Evolutionary conservation across 2,888 invertebrate species (phyloP), one percentile per base, ranked within the genome.

Genomic region (Timandra comae): DNA sequence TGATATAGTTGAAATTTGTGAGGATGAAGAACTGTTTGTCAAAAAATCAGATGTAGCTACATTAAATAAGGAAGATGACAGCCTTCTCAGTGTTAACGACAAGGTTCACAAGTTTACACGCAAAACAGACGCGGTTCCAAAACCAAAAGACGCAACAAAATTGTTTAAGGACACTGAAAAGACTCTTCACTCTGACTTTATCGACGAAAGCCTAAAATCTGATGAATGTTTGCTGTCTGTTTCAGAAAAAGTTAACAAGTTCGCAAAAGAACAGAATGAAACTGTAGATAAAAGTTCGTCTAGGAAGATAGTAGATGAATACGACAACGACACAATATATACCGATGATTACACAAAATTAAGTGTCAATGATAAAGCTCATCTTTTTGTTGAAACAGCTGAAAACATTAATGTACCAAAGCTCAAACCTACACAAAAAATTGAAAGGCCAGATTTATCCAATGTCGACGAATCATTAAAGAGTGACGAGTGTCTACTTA

Each of bases 201-300:
- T 82, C 21, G 79, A 89, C 35, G 76, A 85, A 12, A 75, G 76
- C 39, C 58, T 88, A 22, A 77, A 76, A 60, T 73, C 85, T 16
- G 91, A 91, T 48, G 90, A 91, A 49, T 90, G 90, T 48, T 67
- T 91, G 8, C 49, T 91, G 12, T 89, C 90, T 29, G 91, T 91
- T 5, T 89, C 91, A 23, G 89, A 91, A 57, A 92, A 92, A 64
- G 91, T 92, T 0, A 86, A 85, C 19, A 91, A 90, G 51, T 91
- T 91, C 59, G 89, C 89, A n/a, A 89, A 76, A 49, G 75, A 71
- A 1, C 63, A 72, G 7, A 54, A 43, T 19, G 55, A 80, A 40
- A 71, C 66, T 16, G 86, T 80, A 55, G 76, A 77, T 30, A 67
- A 45, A 8, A 81, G 73, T 32, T 76, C 78, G n/a, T 62, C 71